Base-by-base conservation (phyloP, 2,888 invertebrate genomes). In the Nomada ferruginata region DNA sequence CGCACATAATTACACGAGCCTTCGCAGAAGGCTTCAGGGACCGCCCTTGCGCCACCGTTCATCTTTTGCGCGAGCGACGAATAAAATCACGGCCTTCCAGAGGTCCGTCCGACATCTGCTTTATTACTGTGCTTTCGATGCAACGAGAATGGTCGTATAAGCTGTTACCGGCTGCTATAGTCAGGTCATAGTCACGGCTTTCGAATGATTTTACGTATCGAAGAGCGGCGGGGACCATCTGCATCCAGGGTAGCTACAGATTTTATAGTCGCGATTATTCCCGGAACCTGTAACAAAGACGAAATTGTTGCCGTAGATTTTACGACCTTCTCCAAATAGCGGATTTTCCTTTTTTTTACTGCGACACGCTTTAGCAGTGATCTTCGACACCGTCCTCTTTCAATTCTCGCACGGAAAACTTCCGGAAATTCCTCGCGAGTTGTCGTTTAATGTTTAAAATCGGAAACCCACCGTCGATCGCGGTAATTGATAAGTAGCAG, bases 1-100 rank as follows among this genome's bases (percentile, higher is more conserved):
- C 89, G 84, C 88, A 89, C 91, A 90, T 92, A 92, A 92, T 92
- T 92, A 91, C 89, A 88, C 90, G 85, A 89, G 90, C 89, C 91
- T 91, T 90, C 70, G 85, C 91, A 89, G 90, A 90, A 85, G 80
- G 79, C 71, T 57, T 44, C 61, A 42, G 44, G 57, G 29, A 50
- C 74, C 75, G 53, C 59, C 75, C 75, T 61, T 60, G 29, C 70
- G 64, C 76, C 70, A 72, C 57, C 65, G 70, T 57, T 57, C 75
- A 68, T 55, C 79, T 76, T 69, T 73, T 36, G 29, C 55, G 20
- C n/a, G 36, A 20, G 44, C 44, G 23, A n/a, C 44, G 71, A 57
- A 79, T 66, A 68, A 80, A 80, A 79, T 79, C 64, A 55, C 57
- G 52, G 61, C 60, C 79, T 70, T 60, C 69, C 78, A 59, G 76